A percentile compares a stretch with the other conserved stretches of the same genome.
Evolutionary conservation across 2,113 vertebrate species (phyloP).

Genomic region (Cromileptes altivelis): DNA sequence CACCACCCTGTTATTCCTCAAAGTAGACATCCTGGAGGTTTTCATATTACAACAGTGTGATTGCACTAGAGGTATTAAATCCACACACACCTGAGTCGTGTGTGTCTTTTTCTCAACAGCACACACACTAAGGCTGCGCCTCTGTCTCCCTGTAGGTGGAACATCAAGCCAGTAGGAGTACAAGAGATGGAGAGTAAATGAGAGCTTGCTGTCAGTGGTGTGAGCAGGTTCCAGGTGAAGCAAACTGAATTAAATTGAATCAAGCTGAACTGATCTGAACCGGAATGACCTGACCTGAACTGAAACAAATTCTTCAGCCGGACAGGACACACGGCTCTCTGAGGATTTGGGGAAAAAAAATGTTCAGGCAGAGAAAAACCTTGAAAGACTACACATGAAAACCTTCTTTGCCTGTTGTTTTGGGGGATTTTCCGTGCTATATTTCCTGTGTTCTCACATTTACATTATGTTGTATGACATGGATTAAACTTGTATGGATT

Average conservation of each 20-base stretch:
- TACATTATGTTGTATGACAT: background rate
- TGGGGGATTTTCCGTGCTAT: too few species aligned
- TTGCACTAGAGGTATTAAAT: background rate
- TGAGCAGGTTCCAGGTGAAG: conserved; percentile 52
- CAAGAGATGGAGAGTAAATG: conserved; percentile 17
- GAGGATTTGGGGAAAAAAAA: background rate
- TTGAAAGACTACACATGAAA: conserved; percentile 42
- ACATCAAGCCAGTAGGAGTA: conserved; percentile 12
- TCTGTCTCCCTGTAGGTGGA: conserved; percentile 66
- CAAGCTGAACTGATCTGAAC: conserved; percentile 57
- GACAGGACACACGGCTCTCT: conserved; percentile 15
- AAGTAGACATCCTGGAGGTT: conserved; percentile 31
- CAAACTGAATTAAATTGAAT: conserved; percentile 62
- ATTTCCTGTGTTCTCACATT: conserved; percentile 3
- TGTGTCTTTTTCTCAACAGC: conserved; percentile 8
- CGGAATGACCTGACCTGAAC: conserved; percentile 46
- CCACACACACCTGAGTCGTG: background rate
- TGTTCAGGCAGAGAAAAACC: conserved; percentile 5
- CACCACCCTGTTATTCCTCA: conserved; percentile 29
- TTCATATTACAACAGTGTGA: conserved; percentile 11
- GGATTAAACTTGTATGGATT: background rate
- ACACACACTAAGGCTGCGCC: conserved; percentile 4
- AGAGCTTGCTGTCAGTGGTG: conserved; percentile 20
- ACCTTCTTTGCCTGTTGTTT: background rate
- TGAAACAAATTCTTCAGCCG: conserved; percentile 39